Evolutionary conservation across 2,888 invertebrate species (phyloP).

Genomic region (Lochmaea crataegi): DNA sequence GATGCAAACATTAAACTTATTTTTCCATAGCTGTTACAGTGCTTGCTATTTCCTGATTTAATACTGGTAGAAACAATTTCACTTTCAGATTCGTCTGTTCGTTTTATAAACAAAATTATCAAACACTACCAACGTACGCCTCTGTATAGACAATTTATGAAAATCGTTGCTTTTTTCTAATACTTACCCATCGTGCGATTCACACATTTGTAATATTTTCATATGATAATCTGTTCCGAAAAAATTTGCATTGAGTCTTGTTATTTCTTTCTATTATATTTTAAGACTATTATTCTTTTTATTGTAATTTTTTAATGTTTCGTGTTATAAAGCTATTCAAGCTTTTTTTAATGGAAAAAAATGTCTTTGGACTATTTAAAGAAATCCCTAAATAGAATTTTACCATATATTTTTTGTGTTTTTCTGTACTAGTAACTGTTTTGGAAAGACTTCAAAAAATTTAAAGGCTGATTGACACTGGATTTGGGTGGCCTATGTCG

Average conservation of each 20-base stretch:
- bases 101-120: not conserved
- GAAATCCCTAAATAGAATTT: not conserved
- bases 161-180: constrained; percentile 41
- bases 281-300: constrained; percentile 21
- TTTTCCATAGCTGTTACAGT: not conserved
- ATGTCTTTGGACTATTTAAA: not conserved
- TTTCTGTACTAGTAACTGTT: too few species aligned
- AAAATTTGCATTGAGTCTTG: constrained; percentile 18
- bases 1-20: constrained; percentile 1
- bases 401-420: too few species aligned
- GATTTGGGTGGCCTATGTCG: too few species aligned
- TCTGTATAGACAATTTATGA: constrained; percentile 14
- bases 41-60: too few species aligned
- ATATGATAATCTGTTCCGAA: constrained; percentile 37
- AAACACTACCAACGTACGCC: constrained; percentile 13
- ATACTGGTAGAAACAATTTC: not conserved
- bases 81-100: not conserved
- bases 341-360: not conserved
- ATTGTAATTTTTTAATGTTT: not conserved
- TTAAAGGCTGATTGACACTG: too few species aligned
- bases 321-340: constrained; percentile 2
- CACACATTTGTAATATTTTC: constrained; percentile 41
- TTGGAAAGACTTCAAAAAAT: too few species aligned
- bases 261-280: constrained; percentile 29
- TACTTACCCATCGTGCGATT: constrained; percentile 41